Evolutionary conservation across 2,113 vertebrate species (phyloP), one percentile per base, ranked within the genome.

Genomic region (Seriola rivoliana): DNA sequence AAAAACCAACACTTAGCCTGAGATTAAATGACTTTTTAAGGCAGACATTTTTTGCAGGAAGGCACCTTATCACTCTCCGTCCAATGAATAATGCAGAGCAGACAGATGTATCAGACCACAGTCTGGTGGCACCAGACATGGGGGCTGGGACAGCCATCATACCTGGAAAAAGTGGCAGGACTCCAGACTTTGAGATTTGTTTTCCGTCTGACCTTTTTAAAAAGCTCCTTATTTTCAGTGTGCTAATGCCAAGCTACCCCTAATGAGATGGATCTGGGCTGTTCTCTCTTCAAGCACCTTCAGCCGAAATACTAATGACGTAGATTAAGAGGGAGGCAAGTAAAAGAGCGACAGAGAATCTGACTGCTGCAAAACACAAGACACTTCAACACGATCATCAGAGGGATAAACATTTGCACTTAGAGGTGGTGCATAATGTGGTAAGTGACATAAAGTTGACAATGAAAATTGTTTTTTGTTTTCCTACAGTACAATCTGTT

Each of bases 131-230:
- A 78, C 60, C 78, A 90, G 87, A 88, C 78, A 63, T 14, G n/a
- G 36, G 63, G 85, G 70, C 34, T 65, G 81, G 79, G 60, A 74
- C 85, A 71, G 75, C n/a, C 77, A 59, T 85, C 86, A 69, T 65
- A 87, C 79, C 87, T 90, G 75, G 14, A 84, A 76, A 80, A 70
- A 84, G 83, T 78, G 77, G 78, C 69, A 67, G 55, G 68, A 73
- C 67, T 81, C 66, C 62, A 78, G 63, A 91, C 75, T 77, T 48
- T 62, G 44, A 79, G 72, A 88, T 88, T 82, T 88, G 81, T 84
- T 91, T 81, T 87, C 70, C 78, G 81, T 78, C 84, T 90, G 90
- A 92, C 86, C 92, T 93, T 93, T 92, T 75, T 46, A 70, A 84
- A 78, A 83, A 72, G 75, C 72, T 80, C 10, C 74, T 68, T 75